Evolutionary conservation across 2,113 vertebrate species (phyloP), one percentile per base, ranked within the genome.

Genomic region (Rhinogobius similis): DNA sequence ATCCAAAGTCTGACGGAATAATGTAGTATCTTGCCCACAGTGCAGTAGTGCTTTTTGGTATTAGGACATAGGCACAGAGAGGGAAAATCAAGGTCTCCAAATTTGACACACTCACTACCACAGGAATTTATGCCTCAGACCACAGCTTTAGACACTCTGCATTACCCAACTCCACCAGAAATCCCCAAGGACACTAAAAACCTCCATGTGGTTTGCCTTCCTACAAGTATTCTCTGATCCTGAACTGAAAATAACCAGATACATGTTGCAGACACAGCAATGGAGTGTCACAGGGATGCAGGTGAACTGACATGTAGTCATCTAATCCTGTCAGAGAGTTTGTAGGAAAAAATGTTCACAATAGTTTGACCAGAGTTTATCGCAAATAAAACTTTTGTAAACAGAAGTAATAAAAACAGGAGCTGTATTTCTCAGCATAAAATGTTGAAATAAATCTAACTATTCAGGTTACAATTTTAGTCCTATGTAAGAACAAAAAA

Each of bases 161-260:
- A 81, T 81, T 82, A 85, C 79, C 79, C 78, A 79, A 20, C 77
- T 79, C 50, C 52, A 70, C 58, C 73, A 84, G 75, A 76, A 85
- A 77, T 82, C 86, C 87, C 82, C 52, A 26, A 24, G 62, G 68
- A 70, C 70, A 77, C 43, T 46, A 65, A 50, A 73, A 80, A 82
- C 39, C 46, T 67, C 78, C 41, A 48, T 74, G 72, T 76, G 84
- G 82, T 89, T 86, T 69, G 74, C 74, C 83, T 87, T 82, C 80
- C 75, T 81, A 77, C 84, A 72, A 73, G 61, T 79, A 86, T 76
- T 80, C 70, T 65, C 62, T 71, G 71, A 72, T 70, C 72, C 67
- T 73, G 74, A 65, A 73, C 21, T 76, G 86, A 90, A 81, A 87
- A 77, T 76, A 87, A 78, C 73, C 85, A 85, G 78, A 87, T 62